Conservation (phyloP, 2,113 vertebrate genomes). For the Malaclemys terrapin region DNA sequence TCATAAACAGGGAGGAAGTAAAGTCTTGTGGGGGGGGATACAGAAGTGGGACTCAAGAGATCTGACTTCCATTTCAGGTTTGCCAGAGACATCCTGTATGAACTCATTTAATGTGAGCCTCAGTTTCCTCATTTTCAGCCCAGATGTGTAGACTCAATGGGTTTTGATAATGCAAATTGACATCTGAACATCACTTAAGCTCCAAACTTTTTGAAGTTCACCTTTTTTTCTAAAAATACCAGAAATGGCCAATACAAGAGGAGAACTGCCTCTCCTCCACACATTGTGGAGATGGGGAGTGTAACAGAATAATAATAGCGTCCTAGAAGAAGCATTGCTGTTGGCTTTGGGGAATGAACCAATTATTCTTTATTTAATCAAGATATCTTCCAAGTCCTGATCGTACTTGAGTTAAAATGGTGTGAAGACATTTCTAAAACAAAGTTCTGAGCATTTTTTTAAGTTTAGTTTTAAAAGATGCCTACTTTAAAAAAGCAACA, state of each 20-base stretch:
- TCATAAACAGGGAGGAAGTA: background rate
- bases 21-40: background rate
- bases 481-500: conserved; percentile 1
- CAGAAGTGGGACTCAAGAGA: background rate
- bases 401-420: background rate
- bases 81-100: background rate
- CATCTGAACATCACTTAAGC: background rate
- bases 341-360: background rate
- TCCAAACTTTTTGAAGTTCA: background rate
- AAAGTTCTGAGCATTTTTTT: background rate
- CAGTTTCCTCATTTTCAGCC: background rate
- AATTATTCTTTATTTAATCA: background rate
- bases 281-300: background rate
- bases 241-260: fast-evolving
- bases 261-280: background rate
- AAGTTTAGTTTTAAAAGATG: conserved; percentile 18
- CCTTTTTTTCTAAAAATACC: background rate
- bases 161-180: background rate
- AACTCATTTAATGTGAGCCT: background rate
- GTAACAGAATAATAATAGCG: background rate
- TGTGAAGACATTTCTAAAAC: conserved; percentile 18
- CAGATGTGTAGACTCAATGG: background rate
- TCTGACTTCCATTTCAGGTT: background rate
- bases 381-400: background rate
- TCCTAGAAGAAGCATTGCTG: background rate